Conservation (phyloP, 2,888 invertebrate species). For the Latrodectus hesperus region DNA sequence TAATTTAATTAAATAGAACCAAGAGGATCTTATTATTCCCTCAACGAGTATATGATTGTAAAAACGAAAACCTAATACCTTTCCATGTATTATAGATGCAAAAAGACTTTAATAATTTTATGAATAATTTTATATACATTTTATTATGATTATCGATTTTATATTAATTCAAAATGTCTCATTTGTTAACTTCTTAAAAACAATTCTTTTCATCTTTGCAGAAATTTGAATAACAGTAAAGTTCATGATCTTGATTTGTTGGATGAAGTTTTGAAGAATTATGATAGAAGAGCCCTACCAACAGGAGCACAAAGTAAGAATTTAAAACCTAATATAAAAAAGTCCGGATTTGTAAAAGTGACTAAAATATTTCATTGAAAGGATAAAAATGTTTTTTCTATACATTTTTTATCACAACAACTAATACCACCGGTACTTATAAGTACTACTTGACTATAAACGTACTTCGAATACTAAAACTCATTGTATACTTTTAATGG, state of each 20-base stretch:
- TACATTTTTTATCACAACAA: not conserved
- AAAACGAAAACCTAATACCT: no score
- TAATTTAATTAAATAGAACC: no score
- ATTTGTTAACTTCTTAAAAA: not conserved
- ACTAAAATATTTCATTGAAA: not conserved
- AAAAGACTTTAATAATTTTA: not conserved
- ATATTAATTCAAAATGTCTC: not conserved
- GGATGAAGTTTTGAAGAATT: conserved; percentile 75
- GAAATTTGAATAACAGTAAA: conserved; percentile 41
- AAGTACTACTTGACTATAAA: no score
- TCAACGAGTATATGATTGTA: no score
- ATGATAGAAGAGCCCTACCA: conserved; percentile 77
- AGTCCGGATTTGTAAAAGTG: no score
- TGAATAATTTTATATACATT: not conserved
- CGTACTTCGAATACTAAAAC: no score
- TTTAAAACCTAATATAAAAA: not conserved
- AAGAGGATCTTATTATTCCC: no score
- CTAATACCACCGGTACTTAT: no score
- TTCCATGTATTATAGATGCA: not conserved
- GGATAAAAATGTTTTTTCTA: not conserved
- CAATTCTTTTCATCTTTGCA: conserved; percentile 10
- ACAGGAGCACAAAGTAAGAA: conserved; percentile 76
- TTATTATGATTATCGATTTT: not conserved
- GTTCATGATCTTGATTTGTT: conserved; percentile 72
- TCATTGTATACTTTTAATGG: no score